Base-by-base conservation (phyloP, 2,888 invertebrate species). In the Dione juno region DNA sequence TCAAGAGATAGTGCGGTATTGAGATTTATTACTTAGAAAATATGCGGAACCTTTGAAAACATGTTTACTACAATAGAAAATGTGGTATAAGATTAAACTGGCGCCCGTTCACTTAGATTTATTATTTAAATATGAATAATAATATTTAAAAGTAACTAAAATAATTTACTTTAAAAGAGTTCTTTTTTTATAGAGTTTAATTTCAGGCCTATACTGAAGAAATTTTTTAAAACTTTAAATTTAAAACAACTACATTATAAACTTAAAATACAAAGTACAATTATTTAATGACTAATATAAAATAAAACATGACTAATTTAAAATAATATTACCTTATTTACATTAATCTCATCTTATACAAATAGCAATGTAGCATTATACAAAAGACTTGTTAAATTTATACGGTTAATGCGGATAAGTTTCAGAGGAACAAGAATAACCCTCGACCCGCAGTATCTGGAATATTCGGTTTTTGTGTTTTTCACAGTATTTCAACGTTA, bases 391-490 rank as follows among this genome's bases (percentile, higher is more conserved):
- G 61, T 61, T 61, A 45, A 70, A 70, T 66, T 66, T 61, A 66
- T 66, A 57, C 66, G 61, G 45, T 53, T 70, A 70, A 70, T 70
- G 14, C 45, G 66, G 53, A 40, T 53, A 66, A 40, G 58, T 66
- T 70, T 66, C 53, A 43, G 52, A 35, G 66, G 57, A 67, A 61
- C 61, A 61, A 45, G 61, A 67, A 59, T 53, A 64, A 68, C 53
- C 58, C 50, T 41, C 61, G 54, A 40, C 66, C 66, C 61, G 61
- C 66, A 69, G 50, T 66, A 14, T 59, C 52, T 59, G 41, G 58
- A 57, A 58, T 64, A 48, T 61, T 14, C n/a, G 28, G 28, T 16
- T 45, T 57, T 58, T 43, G 14, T 61, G 59, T 41, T 48, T 67
- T 61, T 53, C 61, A 52, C 19, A 53, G 61, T 53, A 35, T 45